phyloP scores from a whole-genome alignment of 1,140 invertebrate species.

The Brachionus sp. region DNA sequence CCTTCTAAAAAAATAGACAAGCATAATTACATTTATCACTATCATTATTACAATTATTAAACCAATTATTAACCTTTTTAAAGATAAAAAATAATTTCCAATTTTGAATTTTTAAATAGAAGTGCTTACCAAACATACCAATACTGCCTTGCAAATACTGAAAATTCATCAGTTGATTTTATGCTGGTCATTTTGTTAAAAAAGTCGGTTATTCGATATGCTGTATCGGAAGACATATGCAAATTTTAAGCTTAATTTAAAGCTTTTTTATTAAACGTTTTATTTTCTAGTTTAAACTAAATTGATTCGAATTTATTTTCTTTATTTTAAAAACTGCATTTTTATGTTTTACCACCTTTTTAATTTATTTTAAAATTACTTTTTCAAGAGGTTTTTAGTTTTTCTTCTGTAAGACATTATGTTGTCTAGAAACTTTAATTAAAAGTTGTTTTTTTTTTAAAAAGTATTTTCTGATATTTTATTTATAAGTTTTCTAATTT shows the following conservation, averaged over 20 bases:
- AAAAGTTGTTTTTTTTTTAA: neutral
- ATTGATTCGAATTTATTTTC: neutral
- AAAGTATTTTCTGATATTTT: neutral
- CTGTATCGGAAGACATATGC: conserved; percentile 2
- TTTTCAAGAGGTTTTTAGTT: neutral
- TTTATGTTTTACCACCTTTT: neutral
- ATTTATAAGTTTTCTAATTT: neutral
- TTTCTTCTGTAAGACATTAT: neutral
- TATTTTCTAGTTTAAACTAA: neutral
- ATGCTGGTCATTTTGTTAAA: conserved; percentile 25
- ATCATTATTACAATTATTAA: conserved; percentile 12
- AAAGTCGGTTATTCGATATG: conserved; percentile 31
- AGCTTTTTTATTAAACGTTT: neutral
- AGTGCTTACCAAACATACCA: conserved; percentile 42
- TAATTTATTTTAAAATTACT: neutral
- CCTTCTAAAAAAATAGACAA: conserved; percentile 31
- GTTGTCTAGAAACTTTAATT: neutral
- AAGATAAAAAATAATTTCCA: neutral
- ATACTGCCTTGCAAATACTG: conserved; percentile 21
- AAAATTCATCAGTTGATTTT: conserved; percentile 19
- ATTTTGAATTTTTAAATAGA: no score
- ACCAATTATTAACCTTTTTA: conserved; percentile 13
- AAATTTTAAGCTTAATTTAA: neutral
- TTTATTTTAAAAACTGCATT: neutral
- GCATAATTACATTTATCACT: conserved; percentile 32